These are phyloP conservation scores for Mimachlamys varia DNA, from an alignment of 2,888 invertebrate genomes.

Conservation along the genomic window DNA sequence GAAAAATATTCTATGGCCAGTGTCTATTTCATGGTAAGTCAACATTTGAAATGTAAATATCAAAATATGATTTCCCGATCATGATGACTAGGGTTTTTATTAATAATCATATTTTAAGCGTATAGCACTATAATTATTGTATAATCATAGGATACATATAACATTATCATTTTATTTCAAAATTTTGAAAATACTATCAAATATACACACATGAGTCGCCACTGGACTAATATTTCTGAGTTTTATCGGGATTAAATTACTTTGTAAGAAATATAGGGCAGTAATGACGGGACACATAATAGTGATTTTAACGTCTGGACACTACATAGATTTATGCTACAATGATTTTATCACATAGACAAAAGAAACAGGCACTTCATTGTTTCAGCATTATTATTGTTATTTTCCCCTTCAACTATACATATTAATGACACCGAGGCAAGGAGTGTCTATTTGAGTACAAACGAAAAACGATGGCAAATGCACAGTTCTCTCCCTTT, in stretches of 20 bases:
- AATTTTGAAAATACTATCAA: slow-evolving; percentile 25
- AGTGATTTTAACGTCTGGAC: neutral
- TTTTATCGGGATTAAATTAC: neutral
- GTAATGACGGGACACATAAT: neutral
- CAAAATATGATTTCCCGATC: neutral
- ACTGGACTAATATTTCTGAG: neutral
- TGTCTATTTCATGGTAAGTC: neutral
- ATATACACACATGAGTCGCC: neutral
- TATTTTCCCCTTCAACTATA: neutral
- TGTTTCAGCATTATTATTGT: slow-evolving; percentile 25
- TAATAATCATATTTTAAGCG: neutral
- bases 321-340: neutral
- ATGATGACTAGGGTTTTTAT: neutral
- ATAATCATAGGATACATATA: neutral
- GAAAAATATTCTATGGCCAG: neutral
- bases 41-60: slow-evolving; percentile 13
- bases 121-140: slow-evolving; percentile 3
- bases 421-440: neutral
- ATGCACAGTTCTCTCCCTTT: neutral
- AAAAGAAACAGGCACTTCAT: slow-evolving; percentile 27
- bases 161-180: neutral
- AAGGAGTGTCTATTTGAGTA: neutral
- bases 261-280: slow-evolving; percentile 17
- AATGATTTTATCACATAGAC: slow-evolving; percentile 15
- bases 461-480: neutral